A percentile compares a stretch with the other conserved stretches of the same genome.
phyloP scores from a whole-genome alignment of 2,888 invertebrate genomes.

The Petrolisthes cinctipes region DNA sequence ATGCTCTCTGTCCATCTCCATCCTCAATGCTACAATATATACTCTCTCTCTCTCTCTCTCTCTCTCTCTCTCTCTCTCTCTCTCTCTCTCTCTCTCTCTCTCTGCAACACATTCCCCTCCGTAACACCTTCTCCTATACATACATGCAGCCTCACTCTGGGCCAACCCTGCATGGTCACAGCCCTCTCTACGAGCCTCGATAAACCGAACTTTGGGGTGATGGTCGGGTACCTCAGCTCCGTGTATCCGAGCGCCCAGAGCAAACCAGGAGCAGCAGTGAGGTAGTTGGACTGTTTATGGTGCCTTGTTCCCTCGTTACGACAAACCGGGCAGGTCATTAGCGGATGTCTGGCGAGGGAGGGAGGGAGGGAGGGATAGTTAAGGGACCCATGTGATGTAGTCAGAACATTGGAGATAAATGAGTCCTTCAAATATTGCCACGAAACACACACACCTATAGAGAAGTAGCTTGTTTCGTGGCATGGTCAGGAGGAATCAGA shows the following conservation, averaged over 20 bases:
- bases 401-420: too few relatives aligned
- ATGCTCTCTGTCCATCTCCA: too few relatives aligned
- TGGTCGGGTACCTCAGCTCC: background rate
- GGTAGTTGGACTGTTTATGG: conserved; percentile 12
- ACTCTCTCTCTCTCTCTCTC: background rate
- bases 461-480: too few relatives aligned
- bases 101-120: background rate
- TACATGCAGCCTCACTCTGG: too few relatives aligned
- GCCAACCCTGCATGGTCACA: too few relatives aligned
- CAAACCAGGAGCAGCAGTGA: conserved; percentile 14
- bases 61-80: background rate
- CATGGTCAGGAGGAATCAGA: too few relatives aligned
- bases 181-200: background rate
- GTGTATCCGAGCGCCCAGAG: background rate
- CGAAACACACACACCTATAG: too few relatives aligned
- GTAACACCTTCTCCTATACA: background rate
- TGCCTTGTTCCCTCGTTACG: conserved; percentile 34
- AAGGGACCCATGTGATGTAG: too few relatives aligned
- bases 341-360: conserved; percentile 23
- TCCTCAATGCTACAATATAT: background rate
- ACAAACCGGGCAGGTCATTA: conserved; percentile 31
- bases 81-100: conserved; percentile 2
- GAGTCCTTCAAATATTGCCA: too few relatives aligned
- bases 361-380: too few relatives aligned
- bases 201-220: conserved; percentile 10